Evolutionary conservation across 2,888 invertebrate genomes (phyloP).

Genomic region (Drosophila mettleri): DNA sequence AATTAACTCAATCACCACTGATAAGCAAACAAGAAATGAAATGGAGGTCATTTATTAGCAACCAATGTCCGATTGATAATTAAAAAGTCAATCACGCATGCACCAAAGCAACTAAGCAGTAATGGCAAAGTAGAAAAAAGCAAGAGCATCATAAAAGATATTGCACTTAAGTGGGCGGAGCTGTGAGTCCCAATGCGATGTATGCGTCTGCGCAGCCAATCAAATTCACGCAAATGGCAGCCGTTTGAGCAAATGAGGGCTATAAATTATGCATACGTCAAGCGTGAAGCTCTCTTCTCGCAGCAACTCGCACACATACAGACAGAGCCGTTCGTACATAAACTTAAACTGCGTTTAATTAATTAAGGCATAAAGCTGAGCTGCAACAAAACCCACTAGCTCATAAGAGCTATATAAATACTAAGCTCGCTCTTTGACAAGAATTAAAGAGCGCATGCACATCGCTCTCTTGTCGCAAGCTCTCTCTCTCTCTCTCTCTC

Average conservation of each 20-base stretch:
- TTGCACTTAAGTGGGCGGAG: slow-evolving; percentile 52
- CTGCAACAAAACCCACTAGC: slow-evolving; percentile 9
- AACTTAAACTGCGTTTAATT: slow-evolving; percentile 45
- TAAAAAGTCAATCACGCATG: slow-evolving; percentile 70
- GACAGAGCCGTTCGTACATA: slow-evolving; percentile 12
- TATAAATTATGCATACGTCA: slow-evolving; percentile 56
- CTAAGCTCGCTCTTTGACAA: slow-evolving; percentile 36
- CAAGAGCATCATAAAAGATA: background rate
- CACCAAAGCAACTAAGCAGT: background rate
- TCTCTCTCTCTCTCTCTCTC: background rate
- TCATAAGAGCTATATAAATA: slow-evolving; percentile 46
- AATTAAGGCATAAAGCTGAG: slow-evolving; percentile 74
- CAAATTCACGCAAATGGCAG: slow-evolving; percentile 58
- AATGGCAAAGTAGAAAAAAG: slow-evolving; percentile 14
- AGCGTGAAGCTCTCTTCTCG: slow-evolving; percentile 8
- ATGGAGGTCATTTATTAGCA: slow-evolving; percentile 27
- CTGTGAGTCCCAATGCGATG: slow-evolving; percentile 32
- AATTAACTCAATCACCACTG: slow-evolving; percentile 77
- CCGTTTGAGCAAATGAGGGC: slow-evolving; percentile 50
- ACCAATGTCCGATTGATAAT: slow-evolving; percentile 34
- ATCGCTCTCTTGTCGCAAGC: slow-evolving; percentile 5
- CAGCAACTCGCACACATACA: background rate
- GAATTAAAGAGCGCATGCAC: slow-evolving; percentile 25
- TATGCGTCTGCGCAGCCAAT: slow-evolving; percentile 65
- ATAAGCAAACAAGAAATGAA: slow-evolving; percentile 56